Base-by-base conservation (phyloP, 2,888 invertebrate species). In the Stramonita haemastoma region DNA sequence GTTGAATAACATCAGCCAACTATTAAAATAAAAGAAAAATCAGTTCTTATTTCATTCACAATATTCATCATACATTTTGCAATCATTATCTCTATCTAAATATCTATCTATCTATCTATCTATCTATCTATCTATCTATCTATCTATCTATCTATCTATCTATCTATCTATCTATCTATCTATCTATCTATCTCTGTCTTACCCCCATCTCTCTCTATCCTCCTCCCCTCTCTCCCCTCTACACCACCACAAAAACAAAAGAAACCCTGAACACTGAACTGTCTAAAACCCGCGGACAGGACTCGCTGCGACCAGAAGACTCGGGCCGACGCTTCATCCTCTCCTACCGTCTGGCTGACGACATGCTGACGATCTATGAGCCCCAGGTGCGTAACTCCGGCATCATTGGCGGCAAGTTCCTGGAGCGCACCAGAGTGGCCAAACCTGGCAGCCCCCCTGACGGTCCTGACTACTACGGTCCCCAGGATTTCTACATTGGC, bases 291-390 rank as follows among this genome's bases (percentile, higher is more conserved):
- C 56, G 56, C 56, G 60, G 34, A 57, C 84, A 96, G 96, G 98
- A 98, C 93, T 97, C 97, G 91, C 97, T 97, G 11, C 97, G 98
- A 94, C 98, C 98, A 0, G 98, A 98, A 94, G 98, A 98, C 95
- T 96, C 96, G 60, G 97, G 97, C 4, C 97, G 98, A 60, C 96
- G 97, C 92, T 98, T 98, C 95, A 97, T 98, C 73, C 95, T 98
- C 73, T 97, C 97, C 5, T 98, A 98, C 96, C 97, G 97, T 90
- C 96, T 98, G 81, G 97, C 97, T 11, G 97, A 98, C 93, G 98
- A 98, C 88, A 97, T 97, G 91, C 97, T 98, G 93, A 97, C 97
- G 92, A 97, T 98, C 90, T 97, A 97, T 90, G 98, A 98, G 95
- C 97, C 97, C 6, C 95, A 94, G 0, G 94, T 95, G 19, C 93